Conservation (phyloP, 64 coral and sea anemone genomes). For the Pachyseris speciosa region DNA sequence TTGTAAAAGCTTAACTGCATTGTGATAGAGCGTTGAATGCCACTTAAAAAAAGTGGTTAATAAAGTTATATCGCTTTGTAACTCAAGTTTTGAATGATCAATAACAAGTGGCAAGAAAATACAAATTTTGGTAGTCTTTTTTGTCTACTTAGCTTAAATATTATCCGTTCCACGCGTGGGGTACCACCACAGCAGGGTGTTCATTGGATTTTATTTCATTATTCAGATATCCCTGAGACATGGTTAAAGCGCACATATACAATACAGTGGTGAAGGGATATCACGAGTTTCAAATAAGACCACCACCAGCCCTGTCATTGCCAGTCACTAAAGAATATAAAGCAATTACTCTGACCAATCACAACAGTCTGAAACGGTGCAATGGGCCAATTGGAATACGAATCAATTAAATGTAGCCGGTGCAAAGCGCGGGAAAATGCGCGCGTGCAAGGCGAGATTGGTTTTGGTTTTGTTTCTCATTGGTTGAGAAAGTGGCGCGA, state of each 20-base stretch:
- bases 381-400: no score
- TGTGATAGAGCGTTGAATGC: neutral
- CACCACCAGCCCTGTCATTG: neutral
- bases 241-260: neutral
- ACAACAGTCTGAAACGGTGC: no score
- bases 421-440: no score
- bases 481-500: no score
- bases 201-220: neutral
- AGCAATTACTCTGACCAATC: no score
- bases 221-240: neutral
- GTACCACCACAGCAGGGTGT: neutral
- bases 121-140: neutral
- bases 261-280: slow-evolving; percentile 63
- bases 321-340: slow-evolving; percentile 47
- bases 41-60: neutral
- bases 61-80: neutral
- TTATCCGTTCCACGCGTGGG: neutral
- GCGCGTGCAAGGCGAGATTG: no score
- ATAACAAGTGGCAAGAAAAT: neutral
- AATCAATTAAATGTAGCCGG: no score
- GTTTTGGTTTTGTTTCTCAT: no score
- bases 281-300: slow-evolving; percentile 55
- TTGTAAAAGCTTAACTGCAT: neutral
- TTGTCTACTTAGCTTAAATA: neutral
- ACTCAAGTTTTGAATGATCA: neutral